Base-by-base conservation (phyloP, 1,140 invertebrate genomes). In the Platyura marginata region DNA sequence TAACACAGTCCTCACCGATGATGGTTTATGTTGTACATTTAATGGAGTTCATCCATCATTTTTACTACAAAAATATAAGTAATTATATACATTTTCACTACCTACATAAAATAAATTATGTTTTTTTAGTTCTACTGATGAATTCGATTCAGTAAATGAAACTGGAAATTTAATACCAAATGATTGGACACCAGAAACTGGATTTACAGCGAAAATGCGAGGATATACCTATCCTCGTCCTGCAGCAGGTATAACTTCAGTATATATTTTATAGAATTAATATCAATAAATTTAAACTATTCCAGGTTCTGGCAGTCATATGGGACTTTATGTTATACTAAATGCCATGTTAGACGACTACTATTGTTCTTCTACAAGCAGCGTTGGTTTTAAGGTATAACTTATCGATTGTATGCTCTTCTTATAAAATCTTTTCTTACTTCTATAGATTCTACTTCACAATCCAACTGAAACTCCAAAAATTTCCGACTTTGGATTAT, bases 11-110 rank as follows among this genome's bases (percentile, higher is more conserved):
- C 62, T 85, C 34, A 85, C 81, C 0, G 81, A 87, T 44, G 82
- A 85, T 54, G 83, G 83, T 0, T 64, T 84, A 1, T 87, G 83
- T 52, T 87, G 82, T 55, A 77, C 79, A 3, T 87, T 87, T 48
- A 87, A 87, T 57, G 71, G 74, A 11, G 66, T 84, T 2, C 72
- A 79, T 43, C 62, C 69, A 8, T 66, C 75, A 32, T 72, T 67
- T 44, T 66, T 83, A 50, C 77, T 79, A 45, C 62, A 71, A 15
- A 6, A 81, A 52, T 60, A 54, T 16, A 55, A 49, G 43, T 56
- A 43, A 15, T 44, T 36, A 36, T 8, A 8, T 29, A 6, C 13
- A 29, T 29, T 29, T 29, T 29, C 25, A 29, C 6, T 8, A 8
- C 6, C 13, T 29, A 8, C 25, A 29, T 13, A 29, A 8, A 8